Percentiles rank a stretch among this genome's conserved stretches.
phyloP scores from a whole-genome alignment of 2,797 vertebrate species.

The Atherinosoma microstoma region DNA sequence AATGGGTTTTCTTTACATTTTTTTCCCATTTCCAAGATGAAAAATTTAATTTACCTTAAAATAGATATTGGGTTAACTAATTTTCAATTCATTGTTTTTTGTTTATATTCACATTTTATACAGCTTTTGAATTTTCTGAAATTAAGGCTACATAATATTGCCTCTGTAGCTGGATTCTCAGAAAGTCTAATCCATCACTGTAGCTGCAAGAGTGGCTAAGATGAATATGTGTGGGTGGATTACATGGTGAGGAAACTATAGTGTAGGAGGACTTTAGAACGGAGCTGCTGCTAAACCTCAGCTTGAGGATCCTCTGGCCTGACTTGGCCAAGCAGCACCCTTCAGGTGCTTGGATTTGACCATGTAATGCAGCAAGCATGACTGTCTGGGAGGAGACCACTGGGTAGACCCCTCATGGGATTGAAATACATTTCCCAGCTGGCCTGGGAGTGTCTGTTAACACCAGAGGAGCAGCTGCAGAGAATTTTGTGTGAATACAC shows the following conservation, averaged over 20 bases:
- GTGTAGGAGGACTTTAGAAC: constrained; percentile 28
- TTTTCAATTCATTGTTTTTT: background rate
- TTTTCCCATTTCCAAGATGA: too few relatives aligned
- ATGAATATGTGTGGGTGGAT: constrained; percentile 45
- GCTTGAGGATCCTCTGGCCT: constrained; percentile 20
- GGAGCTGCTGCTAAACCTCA: constrained; percentile 35
- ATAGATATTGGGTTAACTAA: background rate
- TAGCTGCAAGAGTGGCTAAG: constrained; percentile 20
- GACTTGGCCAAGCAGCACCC: constrained; percentile 22
- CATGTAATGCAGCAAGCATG: constrained; percentile 25
- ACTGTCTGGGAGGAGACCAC: constrained; percentile 29
- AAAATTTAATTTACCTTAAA: background rate
- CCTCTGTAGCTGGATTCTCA: constrained; percentile 27
- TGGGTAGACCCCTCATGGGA: constrained; percentile 33
- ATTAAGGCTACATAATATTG: background rate
- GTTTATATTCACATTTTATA: background rate
- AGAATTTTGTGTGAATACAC: constrained; percentile 44
- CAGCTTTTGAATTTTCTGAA: constrained; percentile 23
- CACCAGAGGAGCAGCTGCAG: constrained; percentile 47
- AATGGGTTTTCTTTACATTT: too few relatives aligned
- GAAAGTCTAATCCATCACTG: constrained; percentile 20
- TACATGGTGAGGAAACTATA: constrained; percentile 43
- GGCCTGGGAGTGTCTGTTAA: constrained; percentile 30
- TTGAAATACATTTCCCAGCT: constrained; percentile 40
- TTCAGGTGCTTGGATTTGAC: constrained; percentile 33